A percentile compares a stretch with the other conserved stretches of the same genome.
Conservation (phyloP, 2,113 vertebrate genomes). For the Fukomys damarensis region DNA sequence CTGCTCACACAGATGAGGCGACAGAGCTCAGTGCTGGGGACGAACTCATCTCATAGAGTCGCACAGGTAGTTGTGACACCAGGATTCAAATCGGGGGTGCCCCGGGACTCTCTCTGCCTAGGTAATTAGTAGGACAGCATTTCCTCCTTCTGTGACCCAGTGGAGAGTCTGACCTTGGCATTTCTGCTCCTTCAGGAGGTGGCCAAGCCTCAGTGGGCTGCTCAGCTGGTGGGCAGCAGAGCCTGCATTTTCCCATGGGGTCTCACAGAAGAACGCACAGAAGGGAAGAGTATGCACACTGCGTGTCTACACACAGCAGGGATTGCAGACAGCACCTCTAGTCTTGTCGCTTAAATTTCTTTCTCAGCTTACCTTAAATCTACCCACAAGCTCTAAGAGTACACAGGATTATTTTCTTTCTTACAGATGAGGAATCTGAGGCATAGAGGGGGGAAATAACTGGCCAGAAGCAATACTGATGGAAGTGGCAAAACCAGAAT, state of each 20-base stretch:
- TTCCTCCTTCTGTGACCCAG: not conserved
- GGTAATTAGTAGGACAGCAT: not conserved
- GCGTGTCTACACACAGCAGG: fast-evolving
- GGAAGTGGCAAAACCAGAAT: not conserved
- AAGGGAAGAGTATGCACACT: not conserved
- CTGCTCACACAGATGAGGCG: not conserved
- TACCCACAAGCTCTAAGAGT: not conserved
- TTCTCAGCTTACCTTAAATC: not conserved
- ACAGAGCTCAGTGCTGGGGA: not conserved
- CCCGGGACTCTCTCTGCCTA: not conserved
- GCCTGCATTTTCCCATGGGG: fast-evolving
- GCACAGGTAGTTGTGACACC: not conserved
- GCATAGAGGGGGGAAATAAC: fast-evolving
- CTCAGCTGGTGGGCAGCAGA: fast-evolving
- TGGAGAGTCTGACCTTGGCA: not conserved
- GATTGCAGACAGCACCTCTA: not conserved
- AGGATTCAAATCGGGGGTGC: not conserved
- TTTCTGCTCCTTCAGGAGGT: not conserved
- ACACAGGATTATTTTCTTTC: not conserved
- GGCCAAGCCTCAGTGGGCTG: not conserved
- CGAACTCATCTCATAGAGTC: not conserved
- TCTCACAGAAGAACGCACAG: not conserved
- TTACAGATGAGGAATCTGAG: not conserved
- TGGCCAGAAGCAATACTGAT: not conserved
- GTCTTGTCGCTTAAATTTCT: not conserved